Evolutionary conservation across 2,113 vertebrate genomes (phyloP), one percentile per base, ranked within the genome.

Genomic region (Neopipo cinnamomea): DNA sequence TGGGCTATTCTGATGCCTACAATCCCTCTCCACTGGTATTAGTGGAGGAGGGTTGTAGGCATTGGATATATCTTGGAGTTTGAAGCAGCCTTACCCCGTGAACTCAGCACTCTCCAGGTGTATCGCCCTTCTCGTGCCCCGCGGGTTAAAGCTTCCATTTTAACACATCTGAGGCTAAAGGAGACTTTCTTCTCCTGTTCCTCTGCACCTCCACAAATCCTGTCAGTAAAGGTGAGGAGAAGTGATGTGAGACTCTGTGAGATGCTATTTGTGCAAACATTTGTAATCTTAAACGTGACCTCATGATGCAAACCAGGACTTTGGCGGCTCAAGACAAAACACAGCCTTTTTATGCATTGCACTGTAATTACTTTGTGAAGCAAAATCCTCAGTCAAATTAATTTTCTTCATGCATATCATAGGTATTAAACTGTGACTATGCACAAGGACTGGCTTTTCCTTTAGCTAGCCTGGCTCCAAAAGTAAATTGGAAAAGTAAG

Each of bases 321-420:
- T 81, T 14, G 73, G 80, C 24, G 18, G 65, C 82, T 88, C 61
- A 75, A 53, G 96, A 87, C 77, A 89, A 93, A 96, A 87, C 31
- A 66, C 66, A 96, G 65, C 85, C 66, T 94, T 95, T 94, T 97
- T 89, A 85, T 39, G 79, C 71, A 88, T 96, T 56, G 68, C 52
- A 74, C 72, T 39, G 44, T 85, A 93, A 93, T 97, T 97, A 93
- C 85, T 93, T 97, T 67, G 86, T 88, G 89, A 96, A 97, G 93
- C 68, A 92, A 94, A 95, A 94, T 82, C 83, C 85, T 91, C 80
- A 79, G 87, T 96, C 76, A 66, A 89, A 94, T 96, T 56, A 18
- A 65, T 97, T 93, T 95, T 91, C 82, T 93, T 56, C 81, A 72
- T 65, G 53, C 81, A 21, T 90, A 63, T 97, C 91, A 84, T 10